Evolutionary conservation across 2,888 invertebrate genomes (phyloP).

Genomic region (Cosmia trapezina): DNA sequence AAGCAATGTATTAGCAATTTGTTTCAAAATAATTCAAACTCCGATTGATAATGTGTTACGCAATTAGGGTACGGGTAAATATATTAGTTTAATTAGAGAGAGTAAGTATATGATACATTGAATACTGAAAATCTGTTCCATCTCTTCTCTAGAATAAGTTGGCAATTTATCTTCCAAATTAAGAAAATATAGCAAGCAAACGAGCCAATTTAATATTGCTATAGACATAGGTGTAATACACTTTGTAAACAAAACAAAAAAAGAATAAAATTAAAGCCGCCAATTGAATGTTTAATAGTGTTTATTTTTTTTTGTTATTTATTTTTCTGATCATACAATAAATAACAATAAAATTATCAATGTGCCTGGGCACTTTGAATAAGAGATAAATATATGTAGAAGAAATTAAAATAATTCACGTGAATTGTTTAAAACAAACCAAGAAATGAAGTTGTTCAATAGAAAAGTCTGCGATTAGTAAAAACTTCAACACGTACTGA

Average conservation of each 20-base stretch:
- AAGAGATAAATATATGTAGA: not conserved
- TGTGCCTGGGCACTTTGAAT: not conserved
- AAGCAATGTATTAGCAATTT: too few relatives aligned
- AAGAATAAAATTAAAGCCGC: too few relatives aligned
- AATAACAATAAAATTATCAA: not conserved
- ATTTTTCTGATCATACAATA: too few relatives aligned
- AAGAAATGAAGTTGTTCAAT: too few relatives aligned
- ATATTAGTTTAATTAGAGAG: not conserved
- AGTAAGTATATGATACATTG: not conserved
- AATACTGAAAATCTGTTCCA: not conserved
- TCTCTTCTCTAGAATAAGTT: too few relatives aligned
- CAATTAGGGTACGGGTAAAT: too few relatives aligned
- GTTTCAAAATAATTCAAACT: too few relatives aligned
- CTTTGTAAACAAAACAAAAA: conserved; percentile 13
- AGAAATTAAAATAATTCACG: not conserved
- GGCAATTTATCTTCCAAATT: not conserved
- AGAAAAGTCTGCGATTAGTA: not conserved
- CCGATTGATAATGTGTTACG: too few relatives aligned
- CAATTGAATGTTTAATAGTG: too few relatives aligned
- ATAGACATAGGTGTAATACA: too few relatives aligned
- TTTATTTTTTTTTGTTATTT: too few relatives aligned
- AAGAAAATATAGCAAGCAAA: not conserved
- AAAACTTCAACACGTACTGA: not conserved
- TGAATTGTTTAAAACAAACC: not conserved
- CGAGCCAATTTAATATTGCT: too few relatives aligned